A percentile compares a stretch with the other conserved stretches of the same genome.
These are phyloP conservation scores for Zapornia atra DNA, from an alignment of 2,113 vertebrate species.

Conservation along the genomic window DNA sequence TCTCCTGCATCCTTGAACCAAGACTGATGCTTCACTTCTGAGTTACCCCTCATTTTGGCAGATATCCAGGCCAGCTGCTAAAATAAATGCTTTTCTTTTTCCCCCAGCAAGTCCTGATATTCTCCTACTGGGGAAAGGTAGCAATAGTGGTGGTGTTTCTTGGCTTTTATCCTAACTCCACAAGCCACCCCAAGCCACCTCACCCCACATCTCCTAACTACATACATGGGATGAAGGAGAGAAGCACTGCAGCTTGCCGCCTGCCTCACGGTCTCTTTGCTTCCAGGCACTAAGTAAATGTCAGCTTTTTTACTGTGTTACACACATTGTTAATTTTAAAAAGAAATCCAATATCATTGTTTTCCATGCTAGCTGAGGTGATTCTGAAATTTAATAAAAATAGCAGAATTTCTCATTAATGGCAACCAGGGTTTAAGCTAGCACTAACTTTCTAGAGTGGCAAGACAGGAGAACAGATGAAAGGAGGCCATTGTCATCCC, in stretches of 20 bases:
- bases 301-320: slow-evolving; percentile 56
- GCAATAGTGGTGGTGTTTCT: not conserved
- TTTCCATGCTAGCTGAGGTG: slow-evolving; percentile 49
- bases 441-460: not conserved
- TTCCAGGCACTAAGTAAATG: slow-evolving; percentile 68
- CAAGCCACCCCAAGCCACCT: not conserved
- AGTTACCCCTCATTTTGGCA: slow-evolving; percentile 20
- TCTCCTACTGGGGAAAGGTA: slow-evolving; percentile 21
- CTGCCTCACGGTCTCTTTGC: slow-evolving; percentile 31
- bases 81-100: not conserved
- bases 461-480: not conserved
- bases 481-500: not conserved
- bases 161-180: slow-evolving; percentile 38
- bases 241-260: not conserved
- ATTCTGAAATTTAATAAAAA: slow-evolving; percentile 67
- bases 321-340: slow-evolving; percentile 67
- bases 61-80: slow-evolving; percentile 35
- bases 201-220: not conserved
- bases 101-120: not conserved
- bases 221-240: not conserved
- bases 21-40: not conserved
- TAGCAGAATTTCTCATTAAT: slow-evolving; percentile 50
- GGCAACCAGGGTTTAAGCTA: slow-evolving; percentile 12
- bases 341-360: slow-evolving; percentile 63
- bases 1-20: not conserved